Base-by-base conservation (phyloP, 2,888 invertebrate genomes). In the Idaea biselata region DNA sequence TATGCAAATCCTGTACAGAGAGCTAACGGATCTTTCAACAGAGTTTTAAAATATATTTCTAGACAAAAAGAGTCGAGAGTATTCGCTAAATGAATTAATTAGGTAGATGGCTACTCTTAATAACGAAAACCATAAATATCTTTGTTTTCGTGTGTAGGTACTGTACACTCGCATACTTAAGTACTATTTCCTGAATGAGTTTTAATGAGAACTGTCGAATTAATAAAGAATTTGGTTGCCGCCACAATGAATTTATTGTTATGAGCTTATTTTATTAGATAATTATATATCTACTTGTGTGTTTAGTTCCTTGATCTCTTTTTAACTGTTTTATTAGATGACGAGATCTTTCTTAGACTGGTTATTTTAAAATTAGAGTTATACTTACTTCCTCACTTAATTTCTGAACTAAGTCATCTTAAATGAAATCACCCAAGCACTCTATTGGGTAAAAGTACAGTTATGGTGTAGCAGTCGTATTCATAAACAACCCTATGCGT, bases 91-190 rank as follows among this genome's bases (percentile, higher is more conserved):
- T 25, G 44, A 14, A 44, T 8, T 14, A 44, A 44, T 11, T 44
- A 44, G 11, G 44, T 44, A 44, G 44, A 14, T 11, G 25, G 8
- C 44, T 33, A 11, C 8, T 3, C 14, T 11, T 1, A 33, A 33
- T 33, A 33, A 80, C 75, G 75, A 74, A 44, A 44, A 44, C 73
- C 75, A 68, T 64, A 63, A 66, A 68, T 72, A 69, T 63, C 65
- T 70, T 70, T 25, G 25, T 44, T 44, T 44, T n/a, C n/a, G n/a
- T 14, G 44, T 2, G 44, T 44, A 8, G 44, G 44, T 44, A 44
- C 8, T 14, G 44, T 44, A 25, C 25, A 25, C 44, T 44, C 44
- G 8, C 44, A 44, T 44, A 44, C 44, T 44, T 44, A 44, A 44
- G 44, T 44, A 44, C 44, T 44, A 11, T 44, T 44, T 62, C 33